Conservation (phyloP, 2,888 invertebrate genomes). For the Dynastes tityus region DNA sequence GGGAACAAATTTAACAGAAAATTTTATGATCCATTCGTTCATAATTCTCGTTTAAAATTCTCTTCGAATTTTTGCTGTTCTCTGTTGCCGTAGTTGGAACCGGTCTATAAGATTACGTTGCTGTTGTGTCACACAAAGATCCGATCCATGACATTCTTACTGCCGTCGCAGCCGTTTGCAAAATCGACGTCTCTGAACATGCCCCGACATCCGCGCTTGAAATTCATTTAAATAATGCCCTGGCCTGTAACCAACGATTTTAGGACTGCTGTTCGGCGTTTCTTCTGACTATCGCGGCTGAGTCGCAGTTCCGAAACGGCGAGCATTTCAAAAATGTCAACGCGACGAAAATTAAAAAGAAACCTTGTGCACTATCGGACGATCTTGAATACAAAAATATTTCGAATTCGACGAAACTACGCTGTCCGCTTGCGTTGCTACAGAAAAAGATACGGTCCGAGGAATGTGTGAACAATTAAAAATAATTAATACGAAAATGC, state of each 20-base stretch:
- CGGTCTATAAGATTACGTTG: conserved; percentile 46
- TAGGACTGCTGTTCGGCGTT: conserved; percentile 34
- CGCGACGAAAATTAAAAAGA: conserved; percentile 49
- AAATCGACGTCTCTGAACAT: conserved; percentile 47
- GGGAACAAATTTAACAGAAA: conserved; percentile 58
- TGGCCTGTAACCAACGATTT: conserved; percentile 36
- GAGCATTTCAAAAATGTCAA: conserved; percentile 48
- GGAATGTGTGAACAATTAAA: conserved; percentile 45
- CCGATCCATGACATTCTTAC: conserved; percentile 41
- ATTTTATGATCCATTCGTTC: conserved; percentile 54
- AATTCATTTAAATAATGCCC: conserved; percentile 49
- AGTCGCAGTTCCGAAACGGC: conserved; percentile 31
- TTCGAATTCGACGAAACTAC: conserved; percentile 31
- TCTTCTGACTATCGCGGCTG: conserved; percentile 32
- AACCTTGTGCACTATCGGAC: conserved; percentile 34
- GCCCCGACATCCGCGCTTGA: conserved; percentile 40
- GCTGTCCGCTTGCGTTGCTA: neutral
- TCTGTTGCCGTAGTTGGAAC: conserved; percentile 31
- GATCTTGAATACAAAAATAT: conserved; percentile 38
- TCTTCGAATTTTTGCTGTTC: conserved; percentile 38
- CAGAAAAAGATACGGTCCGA: conserved; percentile 25
- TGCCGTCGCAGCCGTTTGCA: conserved; percentile 43
- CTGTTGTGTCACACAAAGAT: conserved; percentile 44
- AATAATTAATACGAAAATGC: conserved; percentile 38
- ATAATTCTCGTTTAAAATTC: conserved; percentile 51